A percentile compares a stretch with the other conserved stretches of the same genome.
Conservation (phyloP, 2,888 invertebrate species). For the Smittia sp. region DNA sequence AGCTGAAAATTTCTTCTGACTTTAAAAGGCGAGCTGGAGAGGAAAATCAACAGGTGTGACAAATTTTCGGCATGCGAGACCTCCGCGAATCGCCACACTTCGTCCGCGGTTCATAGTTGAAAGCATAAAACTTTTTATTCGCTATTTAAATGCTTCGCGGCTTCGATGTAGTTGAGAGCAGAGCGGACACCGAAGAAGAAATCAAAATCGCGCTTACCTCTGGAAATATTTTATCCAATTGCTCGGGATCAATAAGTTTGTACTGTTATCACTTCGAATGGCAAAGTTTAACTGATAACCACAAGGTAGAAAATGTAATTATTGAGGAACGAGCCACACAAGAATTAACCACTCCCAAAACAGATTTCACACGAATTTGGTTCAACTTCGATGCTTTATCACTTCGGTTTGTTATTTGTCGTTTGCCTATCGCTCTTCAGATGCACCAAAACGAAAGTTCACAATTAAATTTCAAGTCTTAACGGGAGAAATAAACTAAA, state of each 20-base stretch:
- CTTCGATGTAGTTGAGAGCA: conserved; percentile 13
- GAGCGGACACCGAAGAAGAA: neutral
- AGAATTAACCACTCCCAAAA: conserved; percentile 18
- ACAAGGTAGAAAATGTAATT: conserved; percentile 30
- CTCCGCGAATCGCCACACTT: neutral
- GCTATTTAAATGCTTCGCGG: neutral
- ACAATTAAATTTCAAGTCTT: too few relatives aligned
- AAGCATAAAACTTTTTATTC: conserved; percentile 21
- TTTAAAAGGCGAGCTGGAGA: neutral
- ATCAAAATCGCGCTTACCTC: conserved; percentile 30
- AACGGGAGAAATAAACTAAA: too few relatives aligned
- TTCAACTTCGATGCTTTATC: neutral
- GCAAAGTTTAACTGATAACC: conserved; percentile 39
- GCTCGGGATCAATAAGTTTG: neutral
- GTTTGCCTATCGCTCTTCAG: too few relatives aligned
- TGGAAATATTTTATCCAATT: conserved; percentile 20
- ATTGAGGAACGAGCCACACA: neutral
- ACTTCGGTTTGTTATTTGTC: neutral
- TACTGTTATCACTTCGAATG: conserved; percentile 29
- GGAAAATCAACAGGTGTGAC: conserved; percentile 34
- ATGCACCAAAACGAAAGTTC: too few relatives aligned
- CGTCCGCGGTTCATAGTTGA: conserved; percentile 6
- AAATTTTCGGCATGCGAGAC: neutral
- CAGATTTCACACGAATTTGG: neutral
- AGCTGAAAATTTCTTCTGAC: neutral